phyloP scores from a whole-genome alignment of 2,113 vertebrate genomes.

The Notiomystis cincta region DNA sequence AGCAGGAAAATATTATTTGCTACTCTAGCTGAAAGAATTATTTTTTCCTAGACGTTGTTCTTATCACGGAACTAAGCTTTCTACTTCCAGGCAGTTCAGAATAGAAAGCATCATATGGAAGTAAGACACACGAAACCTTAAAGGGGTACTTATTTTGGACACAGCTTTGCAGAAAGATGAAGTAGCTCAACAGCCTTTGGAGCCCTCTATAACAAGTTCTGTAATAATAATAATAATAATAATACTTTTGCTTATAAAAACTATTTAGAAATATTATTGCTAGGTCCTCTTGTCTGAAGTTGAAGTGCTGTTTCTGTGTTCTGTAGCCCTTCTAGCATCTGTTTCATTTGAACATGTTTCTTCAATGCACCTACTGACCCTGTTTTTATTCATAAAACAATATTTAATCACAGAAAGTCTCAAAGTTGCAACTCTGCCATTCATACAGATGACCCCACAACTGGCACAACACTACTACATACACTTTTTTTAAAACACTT shows the following conservation, averaged over 20 bases:
- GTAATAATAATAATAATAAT: not conserved
- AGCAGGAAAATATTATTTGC: not conserved
- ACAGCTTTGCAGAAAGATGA: not conserved
- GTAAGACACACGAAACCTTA: not conserved
- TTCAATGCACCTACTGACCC: not conserved
- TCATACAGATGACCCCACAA: not conserved
- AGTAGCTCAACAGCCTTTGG: not conserved
- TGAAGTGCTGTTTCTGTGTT: not conserved
- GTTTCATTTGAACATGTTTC: not conserved
- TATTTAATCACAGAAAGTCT: not conserved
- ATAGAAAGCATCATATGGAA: not conserved
- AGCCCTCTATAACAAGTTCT: not conserved
- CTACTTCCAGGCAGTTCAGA: not conserved
- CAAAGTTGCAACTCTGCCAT: not conserved
- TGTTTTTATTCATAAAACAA: not conserved
- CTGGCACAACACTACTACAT: not conserved
- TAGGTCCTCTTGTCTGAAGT: not conserved
- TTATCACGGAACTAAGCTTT: not conserved
- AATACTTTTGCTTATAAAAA: not conserved
- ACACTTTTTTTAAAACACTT: not conserved
- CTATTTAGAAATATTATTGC: constrained; percentile 30
- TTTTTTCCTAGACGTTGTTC: not conserved
- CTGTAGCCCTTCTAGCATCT: constrained; percentile 18
- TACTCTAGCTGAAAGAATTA: not conserved
- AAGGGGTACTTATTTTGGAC: not conserved